A percentile compares a stretch with the other conserved stretches of the same genome.
Evolutionary conservation across 2,113 vertebrate genomes (phyloP).

Genomic region (Microtus oregoni): DNA sequence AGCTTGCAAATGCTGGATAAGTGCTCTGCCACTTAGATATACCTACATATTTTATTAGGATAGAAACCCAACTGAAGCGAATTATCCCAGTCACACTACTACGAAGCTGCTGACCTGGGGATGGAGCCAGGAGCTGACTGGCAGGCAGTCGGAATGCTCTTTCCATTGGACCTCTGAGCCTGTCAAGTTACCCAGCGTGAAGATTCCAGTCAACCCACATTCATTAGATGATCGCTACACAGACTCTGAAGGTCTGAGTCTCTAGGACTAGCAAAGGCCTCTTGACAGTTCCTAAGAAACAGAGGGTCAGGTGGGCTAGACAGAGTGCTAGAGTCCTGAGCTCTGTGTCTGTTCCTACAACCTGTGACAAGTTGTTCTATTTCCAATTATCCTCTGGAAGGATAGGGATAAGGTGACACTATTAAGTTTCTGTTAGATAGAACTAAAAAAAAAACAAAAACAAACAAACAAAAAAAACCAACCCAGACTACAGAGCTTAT

Average conservation of each 20-base stretch:
- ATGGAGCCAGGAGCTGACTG: background rate
- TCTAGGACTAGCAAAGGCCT: background rate
- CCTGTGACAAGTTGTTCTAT: slow-evolving; percentile 25
- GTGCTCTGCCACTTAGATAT: background rate
- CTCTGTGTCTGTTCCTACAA: slow-evolving; percentile 1
- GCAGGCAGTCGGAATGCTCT: background rate
- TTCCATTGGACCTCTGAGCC: background rate
- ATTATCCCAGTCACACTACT: background rate
- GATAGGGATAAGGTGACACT: slow-evolving; percentile 52
- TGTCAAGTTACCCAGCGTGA: background rate
- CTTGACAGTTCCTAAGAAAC: background rate
- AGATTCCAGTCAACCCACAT: background rate
- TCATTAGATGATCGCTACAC: background rate
- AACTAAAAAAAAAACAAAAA: background rate
- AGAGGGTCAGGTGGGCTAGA: background rate
- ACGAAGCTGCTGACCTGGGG: slow-evolving; percentile 18
- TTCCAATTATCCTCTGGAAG: slow-evolving; percentile 57
- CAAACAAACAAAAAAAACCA: background rate
- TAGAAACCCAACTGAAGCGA: background rate
- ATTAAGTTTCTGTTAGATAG: slow-evolving; percentile 67
- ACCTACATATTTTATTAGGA: background rate
- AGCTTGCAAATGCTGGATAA: background rate
- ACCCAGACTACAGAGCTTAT: background rate
- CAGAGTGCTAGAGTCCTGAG: background rate
- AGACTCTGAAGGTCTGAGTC: background rate